phyloP scores from a whole-genome alignment of 2,797 vertebrate genomes.

The Muscicapa comitata region DNA sequence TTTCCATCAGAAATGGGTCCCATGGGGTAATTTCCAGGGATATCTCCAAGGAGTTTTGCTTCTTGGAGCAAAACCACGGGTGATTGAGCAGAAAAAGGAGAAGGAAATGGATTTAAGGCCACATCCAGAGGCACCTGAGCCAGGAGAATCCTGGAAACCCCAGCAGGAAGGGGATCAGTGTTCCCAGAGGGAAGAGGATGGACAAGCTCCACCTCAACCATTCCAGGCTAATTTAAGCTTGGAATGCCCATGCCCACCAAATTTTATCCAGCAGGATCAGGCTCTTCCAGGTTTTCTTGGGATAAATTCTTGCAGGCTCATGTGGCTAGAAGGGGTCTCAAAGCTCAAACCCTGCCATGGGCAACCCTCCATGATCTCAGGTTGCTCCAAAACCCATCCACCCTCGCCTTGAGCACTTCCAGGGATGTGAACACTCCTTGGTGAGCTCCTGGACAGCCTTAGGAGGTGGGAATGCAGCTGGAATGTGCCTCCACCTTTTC shows the following conservation, averaged over 20 bases:
- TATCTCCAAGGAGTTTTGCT: accelerated
- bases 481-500: neutral
- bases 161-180: neutral
- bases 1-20: neutral
- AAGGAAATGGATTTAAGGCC: neutral
- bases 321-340: neutral
- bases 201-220: accelerated
- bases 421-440: neutral
- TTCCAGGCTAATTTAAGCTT: neutral
- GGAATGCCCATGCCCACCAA: no score
- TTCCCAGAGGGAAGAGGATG: neutral
- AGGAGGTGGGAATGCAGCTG: neutral
- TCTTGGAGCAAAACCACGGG: neutral
- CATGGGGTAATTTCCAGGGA: neutral
- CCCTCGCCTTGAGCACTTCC: neutral
- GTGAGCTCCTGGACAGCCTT: neutral
- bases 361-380: accelerated
- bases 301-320: neutral
- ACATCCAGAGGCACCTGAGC: neutral
- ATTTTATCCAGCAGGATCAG: neutral
- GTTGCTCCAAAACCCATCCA: neutral
- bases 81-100: neutral
- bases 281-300: neutral
- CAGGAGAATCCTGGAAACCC: neutral
- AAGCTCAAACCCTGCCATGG: neutral